Evolutionary conservation across 2,797 vertebrate genomes (phyloP), one percentile per base, ranked within the genome.

Genomic region (Typhlichthys subterraneus): DNA sequence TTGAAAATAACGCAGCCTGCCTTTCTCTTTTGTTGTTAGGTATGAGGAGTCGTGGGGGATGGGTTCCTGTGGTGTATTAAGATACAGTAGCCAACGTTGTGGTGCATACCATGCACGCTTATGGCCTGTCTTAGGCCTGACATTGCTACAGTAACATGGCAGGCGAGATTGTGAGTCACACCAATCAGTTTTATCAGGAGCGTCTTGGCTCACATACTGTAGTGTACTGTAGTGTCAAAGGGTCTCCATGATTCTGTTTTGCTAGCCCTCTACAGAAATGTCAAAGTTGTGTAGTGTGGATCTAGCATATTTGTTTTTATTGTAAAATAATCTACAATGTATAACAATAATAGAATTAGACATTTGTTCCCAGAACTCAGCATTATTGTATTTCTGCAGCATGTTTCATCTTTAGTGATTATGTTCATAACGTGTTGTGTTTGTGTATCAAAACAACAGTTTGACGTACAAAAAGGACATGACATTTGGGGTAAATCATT

Each of bases 1-100:
- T 92, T 90, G 69, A 90, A 94, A 91, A 90, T 88, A 91, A 91
- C 90, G 92, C 92, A 91, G 79, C 72, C 92, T 89, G 77, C 76
- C 68, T 86, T 76, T 84, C 73, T 79, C 90, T 90, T 90, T 90
- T 86, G 82, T 85, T 79, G 71, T 23, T 45, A 59, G 17, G 29
- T 12, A 12, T 45, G 48, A 45, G 19, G 38, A 42, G 38, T 7
- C 7, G 38, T 7, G 6, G 38, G 6, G 38, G 38, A 9, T 42
- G 38, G 4, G 9, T 8, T 38, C 33, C 33, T 38, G 33, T 57
- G 12, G 13, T 15, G 45, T 45, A 57, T 4, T 19, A 33, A 2
- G n/a, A 29, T n/a, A 0, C 23, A 23, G 23, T 23, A 23, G 23
- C 23, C 23, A 3, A 48, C 31, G 2, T 31, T 33, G 15, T 38